Evolutionary conservation across 1,140 invertebrate genomes (phyloP), one percentile per base, ranked within the genome.

Genomic region (Drosophila arawakana): DNA sequence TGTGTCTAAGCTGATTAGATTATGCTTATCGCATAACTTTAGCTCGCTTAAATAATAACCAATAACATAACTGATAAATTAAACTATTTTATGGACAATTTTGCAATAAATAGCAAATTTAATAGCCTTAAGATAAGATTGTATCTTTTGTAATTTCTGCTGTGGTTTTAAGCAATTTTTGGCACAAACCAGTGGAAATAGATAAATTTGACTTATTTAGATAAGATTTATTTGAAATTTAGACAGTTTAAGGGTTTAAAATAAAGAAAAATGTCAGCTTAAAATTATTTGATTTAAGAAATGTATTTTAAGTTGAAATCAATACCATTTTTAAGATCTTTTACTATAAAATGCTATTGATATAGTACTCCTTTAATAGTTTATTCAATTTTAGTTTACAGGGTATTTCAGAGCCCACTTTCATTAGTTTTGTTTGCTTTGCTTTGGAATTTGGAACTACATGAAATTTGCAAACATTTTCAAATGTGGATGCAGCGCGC

Each of bases 401-500:
- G 57, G 8, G 57, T 11, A 60, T 50, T 6, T 52, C 0, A 4
- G 5, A 60, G 66, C 60, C 66, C 13, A 15, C 15, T 37, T 35
- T 11, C 15, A n/a, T 44, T 52, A 30, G 4, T 0, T 30, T 30
- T 30, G 25, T 30, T 49, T 43, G 13, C 13, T 69, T 61, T 35
- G 44, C 15, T 34, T 34, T 63, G 39, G 59, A 46, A 70, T 70
- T 62, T 39, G 59, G 59, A 70, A 50, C 59, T 60, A 62, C 59
- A 62, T 39, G 37, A 71, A 55, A 71, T 71, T 70, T 71, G 68
- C 68, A 68, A 43, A 68, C 65, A 60, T 44, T 55, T 54, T 35
- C 35, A 3, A 30, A 30, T 59, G 46, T 35, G 50, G 39, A n/a
- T 9, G 21, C 57, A 37, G 39, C 13, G 7, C 13, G 6, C 3